Evolutionary conservation across 2,113 vertebrate species (phyloP).

Genomic region (Eptesicus fuscus): DNA sequence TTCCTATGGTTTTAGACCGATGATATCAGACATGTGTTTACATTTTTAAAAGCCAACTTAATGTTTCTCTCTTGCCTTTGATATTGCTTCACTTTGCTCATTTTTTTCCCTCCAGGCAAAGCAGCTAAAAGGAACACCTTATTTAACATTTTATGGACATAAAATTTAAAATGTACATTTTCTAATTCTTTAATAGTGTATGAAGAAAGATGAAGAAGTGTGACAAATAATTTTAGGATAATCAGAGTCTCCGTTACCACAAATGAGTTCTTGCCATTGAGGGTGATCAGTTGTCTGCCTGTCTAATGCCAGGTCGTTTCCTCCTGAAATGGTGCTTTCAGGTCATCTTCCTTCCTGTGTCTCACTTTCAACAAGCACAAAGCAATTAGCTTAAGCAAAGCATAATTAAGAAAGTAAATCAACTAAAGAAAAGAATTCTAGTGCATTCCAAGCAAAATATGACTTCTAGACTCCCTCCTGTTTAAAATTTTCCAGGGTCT

Average conservation of each 20-base stretch:
- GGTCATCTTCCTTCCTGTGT: not conserved
- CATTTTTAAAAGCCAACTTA: not conserved
- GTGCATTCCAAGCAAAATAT: conserved; percentile 11
- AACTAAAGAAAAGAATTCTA: not conserved
- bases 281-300: not conserved
- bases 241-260: not conserved
- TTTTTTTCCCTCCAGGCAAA: not conserved
- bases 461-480: not conserved
- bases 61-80: not conserved
- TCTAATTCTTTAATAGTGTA: not conserved
- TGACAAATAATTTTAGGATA: not conserved
- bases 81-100: not conserved
- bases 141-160: not conserved
- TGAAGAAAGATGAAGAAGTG: not conserved
- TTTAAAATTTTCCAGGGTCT: not conserved
- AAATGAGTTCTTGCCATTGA: not conserved
- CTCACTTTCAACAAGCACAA: not conserved
- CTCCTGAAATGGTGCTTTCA: not conserved
- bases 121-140: not conserved
- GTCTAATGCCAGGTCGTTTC: not conserved
- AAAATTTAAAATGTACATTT: not conserved
- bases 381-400: not conserved
- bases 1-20: not conserved
- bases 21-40: not conserved
- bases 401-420: conserved; percentile 17